These are phyloP conservation scores for Stegastes partitus DNA, from an alignment of 2,113 vertebrate genomes.

Conservation along the genomic window DNA sequence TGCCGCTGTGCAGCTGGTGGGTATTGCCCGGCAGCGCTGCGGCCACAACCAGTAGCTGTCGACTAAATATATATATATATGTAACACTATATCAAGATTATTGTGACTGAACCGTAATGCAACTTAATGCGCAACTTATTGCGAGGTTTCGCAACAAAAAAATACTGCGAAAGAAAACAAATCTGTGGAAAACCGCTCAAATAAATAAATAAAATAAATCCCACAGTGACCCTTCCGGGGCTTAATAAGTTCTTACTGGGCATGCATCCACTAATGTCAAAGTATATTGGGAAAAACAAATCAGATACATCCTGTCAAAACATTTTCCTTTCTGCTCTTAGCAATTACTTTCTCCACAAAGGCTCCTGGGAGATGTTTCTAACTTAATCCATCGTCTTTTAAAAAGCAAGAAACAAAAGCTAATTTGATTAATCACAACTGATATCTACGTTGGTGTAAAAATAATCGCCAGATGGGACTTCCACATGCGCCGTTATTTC, in stretches of 20 bases:
- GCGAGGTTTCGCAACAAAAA: not conserved
- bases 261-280: not conserved
- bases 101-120: not conserved
- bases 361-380: constrained; percentile 1
- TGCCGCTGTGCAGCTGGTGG: not conserved
- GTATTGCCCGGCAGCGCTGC: not conserved
- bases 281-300: not conserved
- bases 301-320: not conserved
- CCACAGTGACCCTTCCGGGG: not conserved
- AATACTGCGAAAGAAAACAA: not conserved
- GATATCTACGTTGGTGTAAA: not conserved
- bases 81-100: not conserved
- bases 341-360: constrained; percentile 2
- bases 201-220: not conserved
- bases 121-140: not conserved
- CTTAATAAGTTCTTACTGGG: not conserved
- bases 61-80: too few relatives aligned
- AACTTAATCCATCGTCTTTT: not conserved
- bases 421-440: not conserved
- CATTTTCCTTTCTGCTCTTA: not conserved
- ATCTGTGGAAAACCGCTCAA: not conserved
- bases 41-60: not conserved
- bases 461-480: too few relatives aligned
- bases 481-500: not conserved
- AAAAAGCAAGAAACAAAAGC: not conserved